Base-by-base conservation (phyloP, 2,113 vertebrate species). In the Callospermophilus lateralis region DNA sequence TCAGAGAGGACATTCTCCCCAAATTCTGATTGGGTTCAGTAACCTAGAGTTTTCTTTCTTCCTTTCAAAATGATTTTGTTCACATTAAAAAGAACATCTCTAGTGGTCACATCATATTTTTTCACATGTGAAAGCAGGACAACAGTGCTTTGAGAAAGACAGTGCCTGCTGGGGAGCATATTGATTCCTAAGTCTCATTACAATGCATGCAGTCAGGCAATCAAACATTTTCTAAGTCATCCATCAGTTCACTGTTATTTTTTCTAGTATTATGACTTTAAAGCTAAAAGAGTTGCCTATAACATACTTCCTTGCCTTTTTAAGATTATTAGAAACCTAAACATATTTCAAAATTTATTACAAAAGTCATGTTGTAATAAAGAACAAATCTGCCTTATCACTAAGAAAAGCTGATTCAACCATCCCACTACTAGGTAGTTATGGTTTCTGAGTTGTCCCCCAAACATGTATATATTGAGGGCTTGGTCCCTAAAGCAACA, bases 61-160 rank as follows among this genome's bases (percentile, higher is more conserved):
- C 34, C n/a, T 42, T 89, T 92, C 61, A 72, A 55, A 78, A 80
- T n/a, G 15, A 63, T 39, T 88, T 61, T 80, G 73, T 80, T 93
- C 30, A 67, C 3, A 45, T 0, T 86, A 74, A 83, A 83, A 84
- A 73, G 34, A 73, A 39, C 48, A 48, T 26, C 58, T 87, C 30
- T 51, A 65, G 28, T 22, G 45, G 81, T 32, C 0, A 16, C 37
- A 53, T 12, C 55, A 67, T 34, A 30, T 61, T 37, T 92, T 84
- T 20, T 55, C 19, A n/a, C 20, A 63, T 61, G 26, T 84, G 63
- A 68, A 94, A 78, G 53, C 8, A 37, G 55, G 84, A 84, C 37
- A n/a, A 30, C 34, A 70, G 3, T 88, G 26, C 55, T 76, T 32
- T 22, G 68, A 87, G 28, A 90, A 87, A 84, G 78, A 68, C 65